These are phyloP conservation scores for Sardina pilchardus DNA, from an alignment of 2,113 vertebrate species.

Conservation along the genomic window DNA sequence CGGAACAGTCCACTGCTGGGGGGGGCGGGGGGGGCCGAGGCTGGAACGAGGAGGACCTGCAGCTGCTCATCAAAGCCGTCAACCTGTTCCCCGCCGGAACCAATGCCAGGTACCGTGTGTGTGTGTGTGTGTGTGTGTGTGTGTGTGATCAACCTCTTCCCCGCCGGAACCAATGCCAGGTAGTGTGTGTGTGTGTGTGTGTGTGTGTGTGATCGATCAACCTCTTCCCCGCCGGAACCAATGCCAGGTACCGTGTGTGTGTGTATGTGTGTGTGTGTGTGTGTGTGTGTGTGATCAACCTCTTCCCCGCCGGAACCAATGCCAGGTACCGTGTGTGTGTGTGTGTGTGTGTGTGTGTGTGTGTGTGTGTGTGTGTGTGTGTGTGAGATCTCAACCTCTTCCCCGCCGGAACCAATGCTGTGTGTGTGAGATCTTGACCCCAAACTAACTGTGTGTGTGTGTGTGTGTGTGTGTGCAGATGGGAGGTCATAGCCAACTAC, in stretches of 20 bases:
- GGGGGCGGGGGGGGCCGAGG: conserved; percentile 81
- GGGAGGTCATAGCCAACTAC: conserved; percentile 98
- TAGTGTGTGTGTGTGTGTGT: conserved; percentile 45
- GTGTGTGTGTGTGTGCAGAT: conserved; percentile 67
- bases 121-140: too few relatives aligned
- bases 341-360: too few relatives aligned
- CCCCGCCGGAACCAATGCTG: conserved; percentile 92
- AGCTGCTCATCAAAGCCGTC: conserved; percentile 96
- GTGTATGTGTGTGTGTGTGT: too few relatives aligned
- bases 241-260: too few relatives aligned
- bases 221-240: conserved; percentile 97
- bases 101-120: conserved; percentile 85
- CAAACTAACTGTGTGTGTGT: background rate
- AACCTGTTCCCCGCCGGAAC: conserved; percentile 98
- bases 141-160: conserved; percentile 81
- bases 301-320: conserved; percentile 97
- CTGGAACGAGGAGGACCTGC: conserved; percentile 95
- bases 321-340: too few relatives aligned
- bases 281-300: too few relatives aligned
- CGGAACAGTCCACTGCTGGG: conserved; percentile 81
- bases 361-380: conserved; percentile 52
- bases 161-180: conserved; percentile 97
- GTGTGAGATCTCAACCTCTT: conserved; percentile 69
- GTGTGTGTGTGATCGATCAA: too few relatives aligned
- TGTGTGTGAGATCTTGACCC: background rate